Conservation (phyloP, 2,888 invertebrate species). For the Gerris lacustris region DNA sequence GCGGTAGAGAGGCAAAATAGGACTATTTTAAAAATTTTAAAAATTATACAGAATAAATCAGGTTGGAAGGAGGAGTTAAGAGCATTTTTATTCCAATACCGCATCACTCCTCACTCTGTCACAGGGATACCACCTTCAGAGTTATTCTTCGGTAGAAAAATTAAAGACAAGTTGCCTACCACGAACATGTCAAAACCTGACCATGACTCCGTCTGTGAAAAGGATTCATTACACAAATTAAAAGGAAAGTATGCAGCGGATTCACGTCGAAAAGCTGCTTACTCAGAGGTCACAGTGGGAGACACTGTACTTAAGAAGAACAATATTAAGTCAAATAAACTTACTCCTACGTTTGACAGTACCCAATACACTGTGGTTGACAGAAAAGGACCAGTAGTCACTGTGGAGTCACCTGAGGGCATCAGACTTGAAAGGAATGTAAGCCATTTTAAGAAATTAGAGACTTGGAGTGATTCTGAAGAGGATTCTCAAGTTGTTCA, state of each 20-base stretch:
- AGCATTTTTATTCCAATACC: conserved; percentile 25
- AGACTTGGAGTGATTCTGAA: too few relatives aligned
- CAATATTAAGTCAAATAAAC: background rate
- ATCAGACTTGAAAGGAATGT: background rate
- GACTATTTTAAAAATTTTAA: conserved; percentile 29
- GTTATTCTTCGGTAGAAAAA: background rate
- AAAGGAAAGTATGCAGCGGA: background rate
- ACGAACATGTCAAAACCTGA: background rate
- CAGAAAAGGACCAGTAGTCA: background rate
- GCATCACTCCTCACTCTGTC: conserved; percentile 30
- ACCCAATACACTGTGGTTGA: background rate
- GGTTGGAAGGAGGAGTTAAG: conserved; percentile 28
- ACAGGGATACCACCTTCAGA: conserved; percentile 29
- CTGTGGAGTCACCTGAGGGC: background rate
- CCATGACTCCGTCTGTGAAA: background rate
- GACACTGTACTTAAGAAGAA: background rate
- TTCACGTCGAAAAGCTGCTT: background rate
- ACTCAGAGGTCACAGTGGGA: background rate
- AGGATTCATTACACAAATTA: background rate
- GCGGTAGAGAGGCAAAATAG: conserved; percentile 32
- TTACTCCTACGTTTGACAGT: background rate
- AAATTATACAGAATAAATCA: conserved; percentile 24
- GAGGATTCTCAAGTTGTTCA: too few relatives aligned
- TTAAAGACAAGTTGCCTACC: background rate
- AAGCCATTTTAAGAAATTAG: too few relatives aligned